Evolutionary conservation across 1,140 invertebrate genomes (phyloP), one percentile per base, ranked within the genome.

Genomic region (Medauroidea extradentata): DNA sequence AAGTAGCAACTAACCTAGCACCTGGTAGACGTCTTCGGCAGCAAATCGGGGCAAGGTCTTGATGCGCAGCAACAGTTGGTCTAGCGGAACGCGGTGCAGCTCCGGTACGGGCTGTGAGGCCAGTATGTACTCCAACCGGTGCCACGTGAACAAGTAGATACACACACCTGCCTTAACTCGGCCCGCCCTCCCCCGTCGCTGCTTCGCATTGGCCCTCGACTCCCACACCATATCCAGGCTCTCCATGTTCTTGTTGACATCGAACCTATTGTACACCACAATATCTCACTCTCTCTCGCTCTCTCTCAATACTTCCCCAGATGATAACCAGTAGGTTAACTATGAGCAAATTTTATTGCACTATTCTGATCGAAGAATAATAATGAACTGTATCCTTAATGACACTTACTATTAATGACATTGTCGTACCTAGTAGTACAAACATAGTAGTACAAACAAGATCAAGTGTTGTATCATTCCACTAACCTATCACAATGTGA

Each of bases 1-100:
- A n/a, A n/a, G n/a, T n/a, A n/a, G 29, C 5, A 11, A 64, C 68
- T 75, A 75, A 81, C 85, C 75, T 70, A 88, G 71, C 74, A 86
- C 81, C 75, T 90, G 69, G 76, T 85, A 66, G 49, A 88, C 75
- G 81, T 87, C 75, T 71, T 82, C 71, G 66, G 83, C 75, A 69
- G 84, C 67, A 67, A 85, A 80, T 73, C 78, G 82, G 3, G 89
- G 83, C 52, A 97, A 75, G 52, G 94, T 85, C 78, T 96, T 94
- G 23, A 93, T 89, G 65, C 93, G 87, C 38, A 98, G 76, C 62
- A 96, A 83, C 21, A 98, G 71, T 66, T 94, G 91, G 78, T 94
- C 91, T 11, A 96, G 76, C 8, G 92, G 88, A 59, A 90, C 85
- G 58, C 92, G 75, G 41, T 93, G 82, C 63, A 96, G 90, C 79